A percentile compares a stretch with the other conserved stretches of the same genome.
Evolutionary conservation across 2,797 vertebrate species (phyloP).

Genomic region (Stomatorhinus walkeri): DNA sequence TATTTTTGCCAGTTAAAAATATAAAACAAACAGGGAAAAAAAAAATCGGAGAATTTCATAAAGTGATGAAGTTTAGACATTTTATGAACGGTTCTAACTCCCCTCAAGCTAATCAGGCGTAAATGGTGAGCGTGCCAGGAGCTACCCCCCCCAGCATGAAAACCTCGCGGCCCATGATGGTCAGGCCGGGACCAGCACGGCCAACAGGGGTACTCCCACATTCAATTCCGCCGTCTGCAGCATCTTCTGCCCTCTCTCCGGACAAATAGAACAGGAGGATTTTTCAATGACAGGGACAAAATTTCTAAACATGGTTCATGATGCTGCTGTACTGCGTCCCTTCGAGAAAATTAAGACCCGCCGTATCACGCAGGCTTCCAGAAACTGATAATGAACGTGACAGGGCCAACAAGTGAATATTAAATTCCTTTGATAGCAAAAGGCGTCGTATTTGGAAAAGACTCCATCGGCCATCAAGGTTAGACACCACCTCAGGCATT

Average conservation of each 20-base stretch:
- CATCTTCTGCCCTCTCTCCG: background rate
- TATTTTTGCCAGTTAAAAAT: background rate
- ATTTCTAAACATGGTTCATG: background rate
- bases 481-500: background rate
- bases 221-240: background rate
- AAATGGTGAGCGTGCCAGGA: too few relatives aligned
- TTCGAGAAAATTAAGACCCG: background rate
- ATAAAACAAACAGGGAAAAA: background rate
- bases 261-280: background rate
- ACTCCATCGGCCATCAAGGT: background rate
- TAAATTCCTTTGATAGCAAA: background rate
- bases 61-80: background rate
- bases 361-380: background rate
- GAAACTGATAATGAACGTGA: constrained; percentile 28
- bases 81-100: background rate
- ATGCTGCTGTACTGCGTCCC: background rate
- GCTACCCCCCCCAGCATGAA: background rate
- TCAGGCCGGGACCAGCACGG: background rate
- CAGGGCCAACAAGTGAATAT: constrained; percentile 48
- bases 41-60: background rate
- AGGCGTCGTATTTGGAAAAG: background rate
- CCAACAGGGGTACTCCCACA: background rate
- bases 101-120: background rate
- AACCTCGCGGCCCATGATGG: too few relatives aligned
- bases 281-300: background rate